These are phyloP conservation scores for Pangasius sanitwongsei DNA, from an alignment of 2,797 vertebrate species.

Conservation along the genomic window DNA sequence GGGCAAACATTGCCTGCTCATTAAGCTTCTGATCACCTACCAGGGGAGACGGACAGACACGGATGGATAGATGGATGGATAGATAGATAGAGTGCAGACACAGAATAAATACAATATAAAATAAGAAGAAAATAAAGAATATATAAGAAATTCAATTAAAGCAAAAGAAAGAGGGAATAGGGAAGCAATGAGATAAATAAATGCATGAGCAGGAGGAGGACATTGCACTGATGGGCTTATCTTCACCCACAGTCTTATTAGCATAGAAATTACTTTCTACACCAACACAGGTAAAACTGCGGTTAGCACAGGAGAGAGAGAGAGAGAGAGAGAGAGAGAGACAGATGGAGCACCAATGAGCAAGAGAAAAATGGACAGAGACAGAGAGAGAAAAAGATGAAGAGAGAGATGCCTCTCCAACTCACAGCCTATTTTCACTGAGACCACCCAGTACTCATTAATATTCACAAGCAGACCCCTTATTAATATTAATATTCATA, in stretches of 20 bases:
- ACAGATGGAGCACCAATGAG: conserved; percentile 1
- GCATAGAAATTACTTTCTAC: conserved; percentile 77
- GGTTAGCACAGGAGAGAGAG: conserved; percentile 14
- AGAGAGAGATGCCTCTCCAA: background rate
- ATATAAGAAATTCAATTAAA: background rate
- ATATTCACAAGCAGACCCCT: background rate
- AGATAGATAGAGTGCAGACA: conserved; percentile 60
- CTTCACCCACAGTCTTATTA: conserved; percentile 76
- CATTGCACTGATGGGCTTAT: conserved; percentile 68
- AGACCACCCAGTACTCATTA: background rate
- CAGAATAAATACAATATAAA: too few species aligned
- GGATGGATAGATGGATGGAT: conserved; percentile 28
- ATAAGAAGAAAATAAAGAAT: conserved; percentile 41
- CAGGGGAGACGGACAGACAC: background rate
- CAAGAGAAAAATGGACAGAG: conserved; percentile 2
- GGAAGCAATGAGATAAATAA: conserved; percentile 53
- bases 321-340: conserved; percentile 24
- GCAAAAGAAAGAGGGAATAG: conserved; percentile 63
- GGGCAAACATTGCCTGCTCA: background rate
- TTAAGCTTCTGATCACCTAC: background rate
- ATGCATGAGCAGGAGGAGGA: conserved; percentile 60
- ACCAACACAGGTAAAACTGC: conserved; percentile 53
- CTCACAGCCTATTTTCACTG: background rate
- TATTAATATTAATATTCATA: background rate
- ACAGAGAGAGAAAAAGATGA: background rate